Conservation (phyloP, 2,797 vertebrate genomes). For the Neopelma chrysocephalum region DNA sequence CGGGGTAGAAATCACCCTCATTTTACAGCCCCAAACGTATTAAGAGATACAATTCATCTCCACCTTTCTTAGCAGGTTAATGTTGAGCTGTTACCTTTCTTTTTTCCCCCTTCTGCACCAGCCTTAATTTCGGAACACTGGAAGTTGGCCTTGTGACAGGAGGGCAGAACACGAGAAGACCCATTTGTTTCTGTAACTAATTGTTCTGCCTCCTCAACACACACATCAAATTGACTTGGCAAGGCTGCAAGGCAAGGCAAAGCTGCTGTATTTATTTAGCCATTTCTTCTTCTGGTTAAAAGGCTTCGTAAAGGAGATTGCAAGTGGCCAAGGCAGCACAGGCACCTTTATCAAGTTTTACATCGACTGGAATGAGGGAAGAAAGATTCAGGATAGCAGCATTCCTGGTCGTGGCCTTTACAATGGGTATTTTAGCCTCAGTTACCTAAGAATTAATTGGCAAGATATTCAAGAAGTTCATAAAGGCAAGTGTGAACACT, state of each 20-base stretch:
- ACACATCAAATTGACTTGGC: neutral
- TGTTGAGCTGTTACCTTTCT: neutral
- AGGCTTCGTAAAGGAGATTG: neutral
- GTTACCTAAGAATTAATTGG: neutral
- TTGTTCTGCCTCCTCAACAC: neutral
- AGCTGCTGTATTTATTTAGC: neutral
- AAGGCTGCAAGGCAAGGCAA: neutral
- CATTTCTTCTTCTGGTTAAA: neutral
- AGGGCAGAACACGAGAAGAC: neutral
- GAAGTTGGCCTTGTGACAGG: neutral
- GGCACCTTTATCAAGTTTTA: neutral
- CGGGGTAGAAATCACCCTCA: neutral
- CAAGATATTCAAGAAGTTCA: neutral
- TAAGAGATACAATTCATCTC: neutral
- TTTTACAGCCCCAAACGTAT: neutral
- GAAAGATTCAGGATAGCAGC: neutral
- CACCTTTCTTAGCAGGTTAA: neutral
- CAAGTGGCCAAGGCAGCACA: neutral
- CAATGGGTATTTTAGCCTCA: neutral
- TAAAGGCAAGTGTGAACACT: conserved; percentile 2
- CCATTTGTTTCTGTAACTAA: neutral
- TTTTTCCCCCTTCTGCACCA: neutral
- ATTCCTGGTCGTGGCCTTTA: neutral
- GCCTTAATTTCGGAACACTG: neutral
- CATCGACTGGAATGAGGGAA: neutral